phyloP scores from a whole-genome alignment of 2,888 invertebrate genomes.

The Meiosimyza decipiens region DNA sequence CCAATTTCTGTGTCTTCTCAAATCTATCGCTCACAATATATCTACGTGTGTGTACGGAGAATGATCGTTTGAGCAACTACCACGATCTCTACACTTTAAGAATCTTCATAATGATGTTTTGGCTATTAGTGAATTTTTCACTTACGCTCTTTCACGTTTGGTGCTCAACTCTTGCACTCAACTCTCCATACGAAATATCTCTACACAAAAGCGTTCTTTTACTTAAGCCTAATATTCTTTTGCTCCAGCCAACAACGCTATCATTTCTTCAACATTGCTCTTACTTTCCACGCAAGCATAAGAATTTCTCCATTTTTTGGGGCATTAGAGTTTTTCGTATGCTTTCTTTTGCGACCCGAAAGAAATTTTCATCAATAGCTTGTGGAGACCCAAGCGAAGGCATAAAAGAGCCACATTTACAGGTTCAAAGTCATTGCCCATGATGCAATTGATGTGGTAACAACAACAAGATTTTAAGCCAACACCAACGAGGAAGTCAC shows the following conservation, averaged over 20 bases:
- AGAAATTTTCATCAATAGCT: slow-evolving; percentile 19
- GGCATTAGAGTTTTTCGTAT: slow-evolving; percentile 3
- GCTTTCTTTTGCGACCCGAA: slow-evolving; percentile 28
- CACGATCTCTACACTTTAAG: too few species aligned
- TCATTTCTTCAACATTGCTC: not conserved
- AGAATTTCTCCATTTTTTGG: slow-evolving; percentile 14
- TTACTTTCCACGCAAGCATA: slow-evolving; percentile 5
- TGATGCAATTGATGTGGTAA: slow-evolving; percentile 68
- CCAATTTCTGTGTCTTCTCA: too few species aligned
- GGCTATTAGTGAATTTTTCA: too few species aligned
- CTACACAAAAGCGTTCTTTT: not conserved
- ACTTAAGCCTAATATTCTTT: not conserved
- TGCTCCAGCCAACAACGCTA: too few species aligned
- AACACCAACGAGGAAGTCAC: too few species aligned
- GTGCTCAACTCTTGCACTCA: not conserved
- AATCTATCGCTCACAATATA: too few species aligned
- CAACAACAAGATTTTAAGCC: slow-evolving; percentile 51
- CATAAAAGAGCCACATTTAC: slow-evolving; percentile 67
- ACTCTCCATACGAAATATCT: not conserved
- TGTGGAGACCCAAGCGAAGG: slow-evolving; percentile 63
- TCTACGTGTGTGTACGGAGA: too few species aligned
- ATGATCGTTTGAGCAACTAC: too few species aligned
- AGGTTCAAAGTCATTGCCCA: slow-evolving; percentile 68
- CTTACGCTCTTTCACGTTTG: not conserved
- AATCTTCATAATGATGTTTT: too few species aligned